phyloP scores from a whole-genome alignment of 2,888 invertebrate genomes.

The Caenorhabditis afra region DNA sequence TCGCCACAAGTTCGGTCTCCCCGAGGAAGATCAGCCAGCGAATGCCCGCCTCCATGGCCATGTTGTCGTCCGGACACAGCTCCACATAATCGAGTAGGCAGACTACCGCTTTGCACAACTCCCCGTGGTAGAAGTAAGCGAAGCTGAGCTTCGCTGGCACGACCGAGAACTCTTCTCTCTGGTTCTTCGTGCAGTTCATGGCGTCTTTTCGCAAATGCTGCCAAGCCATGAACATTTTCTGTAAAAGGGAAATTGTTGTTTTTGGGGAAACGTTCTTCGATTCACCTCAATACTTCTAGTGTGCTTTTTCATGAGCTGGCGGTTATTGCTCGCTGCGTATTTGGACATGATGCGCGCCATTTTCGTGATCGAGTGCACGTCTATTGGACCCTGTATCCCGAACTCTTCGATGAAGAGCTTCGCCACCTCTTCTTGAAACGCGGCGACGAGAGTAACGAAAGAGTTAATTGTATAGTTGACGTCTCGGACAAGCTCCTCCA shows the following conservation, averaged over 20 bases:
- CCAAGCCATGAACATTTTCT: conserved; percentile 33
- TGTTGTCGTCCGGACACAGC: conserved; percentile 28
- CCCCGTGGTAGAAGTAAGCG: conserved; percentile 36
- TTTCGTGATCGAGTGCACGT: conserved; percentile 18
- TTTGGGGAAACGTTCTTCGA: no score
- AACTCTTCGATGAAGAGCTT: conserved; percentile 34
- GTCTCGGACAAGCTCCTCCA: not conserved
- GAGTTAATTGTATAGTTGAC: not conserved
- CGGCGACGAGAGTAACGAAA: conserved; percentile 6
- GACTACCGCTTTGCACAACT: conserved; percentile 43
- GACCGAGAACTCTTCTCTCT: not conserved
- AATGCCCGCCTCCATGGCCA: conserved; percentile 27
- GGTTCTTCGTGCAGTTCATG: not conserved
- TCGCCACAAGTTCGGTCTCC: conserved; percentile 43
- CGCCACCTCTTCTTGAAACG: conserved; percentile 21
- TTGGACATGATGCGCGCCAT: conserved; percentile 42
- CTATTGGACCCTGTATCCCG: conserved; percentile 27
- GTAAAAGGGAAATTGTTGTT: not conserved
- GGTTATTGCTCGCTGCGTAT: conserved; percentile 21
- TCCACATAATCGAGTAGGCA: conserved; percentile 47
- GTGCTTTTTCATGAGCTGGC: not conserved
- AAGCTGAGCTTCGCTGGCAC: conserved; percentile 38
- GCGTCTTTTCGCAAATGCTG: conserved; percentile 24
- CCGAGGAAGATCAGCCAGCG: conserved; percentile 57
- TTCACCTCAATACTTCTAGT: no score